A percentile compares a stretch with the other conserved stretches of the same genome.
phyloP scores from a whole-genome alignment of 2,797 vertebrate species.

The Sebastes itinus region DNA sequence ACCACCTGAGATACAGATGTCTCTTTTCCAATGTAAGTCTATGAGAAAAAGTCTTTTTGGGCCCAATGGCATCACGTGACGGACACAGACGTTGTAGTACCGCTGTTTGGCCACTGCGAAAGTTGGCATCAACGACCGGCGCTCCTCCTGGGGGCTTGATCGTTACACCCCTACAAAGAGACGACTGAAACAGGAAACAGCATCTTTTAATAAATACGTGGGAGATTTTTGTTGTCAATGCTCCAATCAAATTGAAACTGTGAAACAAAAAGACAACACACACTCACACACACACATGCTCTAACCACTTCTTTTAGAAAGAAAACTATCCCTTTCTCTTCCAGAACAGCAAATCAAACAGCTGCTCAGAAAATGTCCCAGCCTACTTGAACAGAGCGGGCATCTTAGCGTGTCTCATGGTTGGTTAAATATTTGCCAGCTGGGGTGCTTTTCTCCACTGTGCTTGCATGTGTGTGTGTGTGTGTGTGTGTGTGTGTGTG shows the following conservation, averaged over 20 bases:
- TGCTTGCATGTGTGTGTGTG: slow-evolving; percentile 6
- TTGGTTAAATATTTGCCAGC: slow-evolving; percentile 78
- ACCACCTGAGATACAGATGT: too few relatives aligned
- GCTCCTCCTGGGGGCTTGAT: too few relatives aligned
- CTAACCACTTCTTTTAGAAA: not conserved
- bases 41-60: rapidly evolving
- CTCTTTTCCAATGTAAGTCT: too few relatives aligned
- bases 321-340: slow-evolving; percentile 23
- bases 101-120: rapidly evolving
- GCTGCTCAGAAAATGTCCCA: slow-evolving; percentile 43
- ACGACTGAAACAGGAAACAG: not conserved
- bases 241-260: not conserved
- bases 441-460: slow-evolving; percentile 58
- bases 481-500: slow-evolving; percentile 26
- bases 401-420: slow-evolving; percentile 61
- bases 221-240: not conserved
- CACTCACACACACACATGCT: not conserved
- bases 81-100: too few relatives aligned
- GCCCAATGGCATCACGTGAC: too few relatives aligned
- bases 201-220: not conserved
- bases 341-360: slow-evolving; percentile 54
- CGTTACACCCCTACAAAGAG: rapidly evolving
- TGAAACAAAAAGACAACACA: not conserved
- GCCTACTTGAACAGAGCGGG: slow-evolving; percentile 48
- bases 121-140: rapidly evolving